Base-by-base conservation (phyloP, 2,113 vertebrate species). In the Scolopax mira region DNA sequence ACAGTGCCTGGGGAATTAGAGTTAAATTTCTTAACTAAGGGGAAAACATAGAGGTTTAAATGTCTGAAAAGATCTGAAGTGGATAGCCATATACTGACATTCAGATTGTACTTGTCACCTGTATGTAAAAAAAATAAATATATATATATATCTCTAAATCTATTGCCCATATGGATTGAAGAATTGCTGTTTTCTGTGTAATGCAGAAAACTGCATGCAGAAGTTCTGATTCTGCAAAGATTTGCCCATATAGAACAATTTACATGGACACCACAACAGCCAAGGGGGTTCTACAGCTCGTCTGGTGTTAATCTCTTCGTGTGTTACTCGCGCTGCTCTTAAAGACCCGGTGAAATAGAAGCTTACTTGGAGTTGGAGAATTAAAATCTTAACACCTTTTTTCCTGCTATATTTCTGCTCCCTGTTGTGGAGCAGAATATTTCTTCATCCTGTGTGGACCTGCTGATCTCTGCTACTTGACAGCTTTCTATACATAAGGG, bases 81-180 rank as follows among this genome's bases (percentile, higher is more conserved):
- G 41, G 78, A 77, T 49, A 92, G 88, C 95, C 71, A 58, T 94
- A 85, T 55, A 49, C 41, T 86, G 94, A 92, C 95, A 64, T 18
- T 49, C 46, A 66, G 79, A 73, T 78, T 88, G 90, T 94, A 88
- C 48, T 79, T 58, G 39, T 64, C 72, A 39, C 44, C 41, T 92
- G 7, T n/a, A 15, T 67, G 15, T 70, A 35, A 33, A 62, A 44
- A 44, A 21, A 22, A 65, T 11, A 46, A 22, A 42, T 15, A 42
- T 16, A 51, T 7, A 62, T 80, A n/a, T 70, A 18, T 64, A 3
- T 25, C 5, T 88, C 23, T 55, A 54, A 78, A 67, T 54, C 49
- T 77, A 28, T 80, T 70, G 31, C 88, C 79, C 60, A 10, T 58
- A 12, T 58, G 42, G 85, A 49, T 23, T 71, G 72, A 86, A 69